Percentiles rank a stretch among this genome's conserved stretches.
These are phyloP conservation scores for Coregonus suidteri DNA, from an alignment of 2,797 vertebrate genomes.

Conservation along the genomic window DNA sequence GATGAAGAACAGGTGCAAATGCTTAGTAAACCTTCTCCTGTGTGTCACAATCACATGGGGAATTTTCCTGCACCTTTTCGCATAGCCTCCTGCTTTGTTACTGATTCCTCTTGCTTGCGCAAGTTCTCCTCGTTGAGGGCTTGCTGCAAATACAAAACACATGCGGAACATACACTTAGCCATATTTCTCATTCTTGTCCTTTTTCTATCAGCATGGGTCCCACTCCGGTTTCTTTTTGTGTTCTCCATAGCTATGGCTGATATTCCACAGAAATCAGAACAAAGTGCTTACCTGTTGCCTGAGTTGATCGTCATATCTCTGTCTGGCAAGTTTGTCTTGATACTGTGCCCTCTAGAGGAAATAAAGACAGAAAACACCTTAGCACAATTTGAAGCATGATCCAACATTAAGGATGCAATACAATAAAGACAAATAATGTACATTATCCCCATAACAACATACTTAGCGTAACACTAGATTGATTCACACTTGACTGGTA, in stretches of 20 bases:
- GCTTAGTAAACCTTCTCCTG: background rate
- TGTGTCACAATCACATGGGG: background rate
- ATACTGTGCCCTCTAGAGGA: slow-evolving; percentile 82
- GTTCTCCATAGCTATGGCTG: too few relatives aligned
- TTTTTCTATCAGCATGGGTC: background rate
- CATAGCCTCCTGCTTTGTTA: slow-evolving; percentile 88
- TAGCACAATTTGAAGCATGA: background rate
- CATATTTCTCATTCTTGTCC: too few relatives aligned
- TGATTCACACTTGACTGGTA: background rate
- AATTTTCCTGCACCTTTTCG: slow-evolving; percentile 71
- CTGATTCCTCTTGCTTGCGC: slow-evolving; percentile 85
- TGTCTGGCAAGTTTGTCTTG: slow-evolving; percentile 86
- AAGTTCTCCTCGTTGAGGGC: slow-evolving; percentile 84
- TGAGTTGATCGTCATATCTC: slow-evolving; percentile 84
- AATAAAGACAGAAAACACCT: slow-evolving; percentile 1
- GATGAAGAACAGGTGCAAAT: background rate
- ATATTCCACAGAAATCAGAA: background rate
- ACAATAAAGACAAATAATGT: background rate
- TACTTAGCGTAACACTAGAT: background rate
- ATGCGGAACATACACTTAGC: background rate
- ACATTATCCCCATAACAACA: background rate
- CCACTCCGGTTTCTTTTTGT: too few relatives aligned
- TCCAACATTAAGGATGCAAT: background rate
- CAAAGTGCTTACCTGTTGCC: slow-evolving; percentile 78
- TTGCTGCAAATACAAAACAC: slow-evolving; percentile 71